These are phyloP conservation scores for Halesus radiatus DNA, from an alignment of 1,140 invertebrate genomes.

Conservation along the genomic window DNA sequence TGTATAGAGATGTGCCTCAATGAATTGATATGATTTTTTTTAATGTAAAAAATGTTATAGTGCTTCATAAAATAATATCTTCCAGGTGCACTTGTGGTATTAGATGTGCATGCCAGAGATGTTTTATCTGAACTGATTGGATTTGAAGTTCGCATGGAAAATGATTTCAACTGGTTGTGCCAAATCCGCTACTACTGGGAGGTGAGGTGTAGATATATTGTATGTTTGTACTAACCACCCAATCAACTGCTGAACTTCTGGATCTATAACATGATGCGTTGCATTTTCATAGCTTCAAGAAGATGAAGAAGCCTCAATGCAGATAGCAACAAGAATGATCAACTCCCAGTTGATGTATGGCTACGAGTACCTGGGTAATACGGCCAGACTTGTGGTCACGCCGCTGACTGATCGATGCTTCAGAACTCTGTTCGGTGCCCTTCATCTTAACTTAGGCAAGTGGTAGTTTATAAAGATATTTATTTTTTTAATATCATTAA, in stretches of 20 bases:
- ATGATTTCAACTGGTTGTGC: slow-evolving; percentile 94
- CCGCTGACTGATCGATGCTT: slow-evolving; percentile 94
- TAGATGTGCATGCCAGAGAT: slow-evolving; percentile 94
- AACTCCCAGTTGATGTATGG: slow-evolving; percentile 92
- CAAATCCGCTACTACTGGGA: slow-evolving; percentile 95
- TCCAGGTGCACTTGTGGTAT: slow-evolving; percentile 86
- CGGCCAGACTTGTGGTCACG: slow-evolving; percentile 88
- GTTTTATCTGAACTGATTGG: slow-evolving; percentile 82
- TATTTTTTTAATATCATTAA: no score
- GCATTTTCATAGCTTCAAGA: slow-evolving; percentile 62
- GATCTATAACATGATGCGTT: no score
- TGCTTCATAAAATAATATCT: background rate
- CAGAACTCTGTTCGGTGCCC: slow-evolving; percentile 90
- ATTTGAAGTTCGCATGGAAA: slow-evolving; percentile 76
- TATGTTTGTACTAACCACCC: background rate
- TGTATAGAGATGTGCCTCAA: no score
- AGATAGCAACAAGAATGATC: slow-evolving; percentile 89
- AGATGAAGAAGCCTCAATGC: slow-evolving; percentile 60
- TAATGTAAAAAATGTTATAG: no score
- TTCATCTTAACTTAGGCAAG: slow-evolving; percentile 83
- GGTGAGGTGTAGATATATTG: slow-evolving; percentile 67
- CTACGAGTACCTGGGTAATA: slow-evolving; percentile 96
- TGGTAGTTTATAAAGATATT: background rate
- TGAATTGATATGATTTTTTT: no score
- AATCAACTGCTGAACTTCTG: no score